Percentiles rank a stretch among this genome's conserved stretches.
phyloP scores from a whole-genome alignment of 2,113 vertebrate genomes.

The Prochilodus magdalenae region DNA sequence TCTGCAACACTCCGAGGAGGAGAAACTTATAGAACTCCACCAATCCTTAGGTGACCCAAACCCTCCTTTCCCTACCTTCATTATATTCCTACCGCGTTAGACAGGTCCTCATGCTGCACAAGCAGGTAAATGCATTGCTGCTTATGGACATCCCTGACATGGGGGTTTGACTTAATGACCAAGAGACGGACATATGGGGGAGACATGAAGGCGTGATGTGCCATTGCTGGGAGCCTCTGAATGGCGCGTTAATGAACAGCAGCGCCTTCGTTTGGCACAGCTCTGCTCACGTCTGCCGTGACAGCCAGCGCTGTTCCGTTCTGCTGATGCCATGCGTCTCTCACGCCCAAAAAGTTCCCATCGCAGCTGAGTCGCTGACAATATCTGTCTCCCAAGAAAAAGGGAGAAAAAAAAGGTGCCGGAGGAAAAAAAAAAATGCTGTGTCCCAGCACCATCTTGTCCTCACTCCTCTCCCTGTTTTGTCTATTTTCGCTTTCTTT shows the following conservation, averaged over 20 bases:
- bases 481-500: slow-evolving; percentile 24
- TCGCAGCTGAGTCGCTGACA: slow-evolving; percentile 82
- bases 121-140: slow-evolving; percentile 19
- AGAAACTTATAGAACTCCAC: not conserved
- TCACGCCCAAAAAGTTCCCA: slow-evolving; percentile 76
- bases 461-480: slow-evolving; percentile 28
- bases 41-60: slow-evolving; percentile 19
- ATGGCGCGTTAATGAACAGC: slow-evolving; percentile 53
- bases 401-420: slow-evolving; percentile 5
- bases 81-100: slow-evolving; percentile 41
- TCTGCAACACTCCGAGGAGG: not conserved
- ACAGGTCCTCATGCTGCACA: slow-evolving; percentile 26
- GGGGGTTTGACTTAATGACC: slow-evolving; percentile 54
- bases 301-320: slow-evolving; percentile 46
- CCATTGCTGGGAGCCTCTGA: slow-evolving; percentile 37
- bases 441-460: slow-evolving; percentile 39
- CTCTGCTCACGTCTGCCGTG: slow-evolving; percentile 43
- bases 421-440: slow-evolving; percentile 11
- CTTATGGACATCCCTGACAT: slow-evolving; percentile 51
- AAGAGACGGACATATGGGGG: slow-evolving; percentile 48
- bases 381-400: slow-evolving; percentile 77
- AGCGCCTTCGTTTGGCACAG: slow-evolving; percentile 35
- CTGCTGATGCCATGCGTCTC: slow-evolving; percentile 60
- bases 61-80: slow-evolving; percentile 7
- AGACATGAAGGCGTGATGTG: slow-evolving; percentile 49